Evolutionary conservation across 2,797 vertebrate genomes (phyloP).

Genomic region (Brotogeris chrysoptera): DNA sequence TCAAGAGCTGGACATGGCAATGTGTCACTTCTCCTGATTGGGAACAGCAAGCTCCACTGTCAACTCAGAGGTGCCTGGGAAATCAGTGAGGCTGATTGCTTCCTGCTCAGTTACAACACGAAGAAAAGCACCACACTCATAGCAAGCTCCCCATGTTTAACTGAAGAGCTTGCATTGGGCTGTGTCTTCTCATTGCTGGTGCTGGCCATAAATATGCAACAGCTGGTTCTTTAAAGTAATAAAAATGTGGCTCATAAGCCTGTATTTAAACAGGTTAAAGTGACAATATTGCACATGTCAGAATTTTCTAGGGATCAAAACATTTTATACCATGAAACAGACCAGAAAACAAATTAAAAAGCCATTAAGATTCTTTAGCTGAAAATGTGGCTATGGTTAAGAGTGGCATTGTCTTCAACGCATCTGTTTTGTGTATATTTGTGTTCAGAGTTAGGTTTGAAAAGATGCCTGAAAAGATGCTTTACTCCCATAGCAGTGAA

Average conservation of each 20-base stretch:
- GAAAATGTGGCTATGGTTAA: not conserved
- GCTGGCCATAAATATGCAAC: not conserved
- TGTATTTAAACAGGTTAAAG: not conserved
- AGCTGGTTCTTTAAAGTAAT: not conserved
- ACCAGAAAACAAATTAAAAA: not conserved
- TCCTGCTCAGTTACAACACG: not conserved
- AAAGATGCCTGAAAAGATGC: not conserved
- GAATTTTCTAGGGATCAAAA: not conserved
- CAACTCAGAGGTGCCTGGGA: not conserved
- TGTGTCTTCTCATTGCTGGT: not conserved
- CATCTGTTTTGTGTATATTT: not conserved
- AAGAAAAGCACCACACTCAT: not conserved
- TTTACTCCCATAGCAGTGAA: not conserved
- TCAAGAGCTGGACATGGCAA: not conserved
- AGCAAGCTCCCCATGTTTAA: not conserved
- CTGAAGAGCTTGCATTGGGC: not conserved
- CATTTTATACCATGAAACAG: not conserved
- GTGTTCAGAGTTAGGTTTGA: not conserved
- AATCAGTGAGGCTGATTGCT: not conserved
- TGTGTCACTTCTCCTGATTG: not conserved
- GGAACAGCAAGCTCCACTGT: not conserved
- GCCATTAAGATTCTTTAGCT: not conserved
- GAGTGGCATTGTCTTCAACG: not conserved
- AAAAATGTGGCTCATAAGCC: not conserved
- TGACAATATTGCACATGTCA: not conserved